These are phyloP conservation scores for Synanthedon formicaeformis DNA, from an alignment of 2,888 invertebrate genomes.

Conservation along the genomic window DNA sequence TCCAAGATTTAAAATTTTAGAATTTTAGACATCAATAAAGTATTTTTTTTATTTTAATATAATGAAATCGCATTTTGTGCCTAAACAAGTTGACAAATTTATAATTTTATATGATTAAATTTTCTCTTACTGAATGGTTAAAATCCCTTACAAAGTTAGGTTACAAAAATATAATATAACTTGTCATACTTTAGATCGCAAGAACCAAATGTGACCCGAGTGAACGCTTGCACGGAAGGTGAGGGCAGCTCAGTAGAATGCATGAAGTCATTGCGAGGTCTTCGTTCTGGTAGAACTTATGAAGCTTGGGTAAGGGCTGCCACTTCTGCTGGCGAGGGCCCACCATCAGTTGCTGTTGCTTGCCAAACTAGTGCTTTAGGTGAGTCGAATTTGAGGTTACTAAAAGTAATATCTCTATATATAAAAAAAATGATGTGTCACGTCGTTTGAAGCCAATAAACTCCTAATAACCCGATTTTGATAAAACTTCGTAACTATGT, in stretches of 20 bases:
- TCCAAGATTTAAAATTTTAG: too few relatives aligned
- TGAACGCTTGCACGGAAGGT: conserved; percentile 47
- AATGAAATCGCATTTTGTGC: too few relatives aligned
- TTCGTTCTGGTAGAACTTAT: conserved; percentile 80
- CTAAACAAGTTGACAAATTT: neutral
- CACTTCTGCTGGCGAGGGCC: conserved; percentile 80
- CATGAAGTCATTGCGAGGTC: conserved; percentile 74
- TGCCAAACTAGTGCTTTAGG: conserved; percentile 60
- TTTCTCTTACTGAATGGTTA: neutral
- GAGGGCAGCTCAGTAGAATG: conserved; percentile 48
- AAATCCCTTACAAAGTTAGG: too few relatives aligned
- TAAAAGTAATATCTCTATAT: too few relatives aligned
- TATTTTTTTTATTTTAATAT: too few relatives aligned
- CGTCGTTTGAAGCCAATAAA: too few relatives aligned
- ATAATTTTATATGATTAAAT: neutral
- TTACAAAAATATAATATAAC: neutral
- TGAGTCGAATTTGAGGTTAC: conserved; percentile 13
- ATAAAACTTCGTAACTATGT: too few relatives aligned
- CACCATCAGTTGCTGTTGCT: conserved; percentile 51
- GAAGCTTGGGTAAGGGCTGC: conserved; percentile 90
- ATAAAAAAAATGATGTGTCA: too few relatives aligned
- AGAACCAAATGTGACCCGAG: conserved; percentile 50
- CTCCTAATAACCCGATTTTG: too few relatives aligned
- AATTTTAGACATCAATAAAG: too few relatives aligned
- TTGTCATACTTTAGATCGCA: conserved; percentile 31